Evolutionary conservation across 2,113 vertebrate genomes (phyloP).

Genomic region (Hiodon alosoides): DNA sequence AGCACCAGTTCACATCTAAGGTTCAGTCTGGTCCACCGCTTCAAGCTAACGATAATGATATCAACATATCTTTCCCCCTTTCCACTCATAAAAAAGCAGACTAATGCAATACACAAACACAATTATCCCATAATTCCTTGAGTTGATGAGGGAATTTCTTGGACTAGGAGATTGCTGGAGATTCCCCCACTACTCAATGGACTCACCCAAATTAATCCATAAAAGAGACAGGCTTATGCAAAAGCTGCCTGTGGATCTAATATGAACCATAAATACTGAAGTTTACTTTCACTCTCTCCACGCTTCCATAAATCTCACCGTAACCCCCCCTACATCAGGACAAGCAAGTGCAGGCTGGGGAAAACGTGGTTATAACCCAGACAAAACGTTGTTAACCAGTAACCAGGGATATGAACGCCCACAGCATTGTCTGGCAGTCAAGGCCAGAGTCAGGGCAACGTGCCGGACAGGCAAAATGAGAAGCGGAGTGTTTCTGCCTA

Average conservation of each 20-base stretch:
- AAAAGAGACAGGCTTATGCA: background rate
- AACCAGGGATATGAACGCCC: slow-evolving; percentile 61
- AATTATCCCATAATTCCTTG: too few species aligned
- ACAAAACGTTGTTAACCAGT: slow-evolving; percentile 62
- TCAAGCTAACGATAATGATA: too few species aligned
- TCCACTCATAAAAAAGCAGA: too few species aligned
- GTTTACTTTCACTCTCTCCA: background rate
- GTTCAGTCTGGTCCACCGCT: too few species aligned
- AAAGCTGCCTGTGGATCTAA: too few species aligned
- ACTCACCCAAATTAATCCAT: background rate
- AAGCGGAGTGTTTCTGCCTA: slow-evolving; percentile 42
- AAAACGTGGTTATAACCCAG: slow-evolving; percentile 39
- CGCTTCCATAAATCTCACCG: background rate
- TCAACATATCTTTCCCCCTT: too few species aligned
- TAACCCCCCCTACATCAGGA: background rate
- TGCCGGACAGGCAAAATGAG: slow-evolving; percentile 41
- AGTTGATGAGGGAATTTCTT: background rate
- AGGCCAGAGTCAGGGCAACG: slow-evolving; percentile 51
- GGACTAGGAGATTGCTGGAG: background rate
- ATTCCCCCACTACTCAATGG: background rate
- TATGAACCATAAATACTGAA: background rate
- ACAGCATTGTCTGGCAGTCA: slow-evolving; percentile 66
- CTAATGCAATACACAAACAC: too few species aligned
- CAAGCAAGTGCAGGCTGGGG: background rate
- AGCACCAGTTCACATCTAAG: too few species aligned